Evolutionary conservation across 2,888 invertebrate species (phyloP), one percentile per base, ranked within the genome.

Genomic region (Dascillus cervinus): DNA sequence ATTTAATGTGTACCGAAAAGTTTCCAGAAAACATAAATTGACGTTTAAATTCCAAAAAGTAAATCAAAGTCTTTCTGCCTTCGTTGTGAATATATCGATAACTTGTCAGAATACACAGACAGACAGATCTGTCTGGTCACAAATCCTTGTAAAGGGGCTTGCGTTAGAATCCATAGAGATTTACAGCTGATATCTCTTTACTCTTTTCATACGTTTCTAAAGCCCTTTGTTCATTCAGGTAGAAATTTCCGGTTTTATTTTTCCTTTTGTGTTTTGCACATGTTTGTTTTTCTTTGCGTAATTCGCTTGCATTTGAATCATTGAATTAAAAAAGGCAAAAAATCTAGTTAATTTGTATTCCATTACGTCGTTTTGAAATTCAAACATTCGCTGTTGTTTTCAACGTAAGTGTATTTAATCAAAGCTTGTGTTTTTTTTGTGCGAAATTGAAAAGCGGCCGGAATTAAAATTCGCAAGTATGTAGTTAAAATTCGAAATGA

Each of bases 401-500:
- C 17, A 17, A 17, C 17, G 17, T 4, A 6, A 17, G 17, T 17
- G 4, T 6, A 4, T 17, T 17, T 17, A 17, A n/a, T n/a, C n/a
- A n/a, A n/a, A n/a, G n/a, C n/a, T 17, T 17, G 8, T 17, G 4
- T 17, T 4, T 17, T 4, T 17, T 4, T 17, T 17, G 17, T 8
- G 17, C 17, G 8, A 6, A 6, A 17, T 17, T 17, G 4, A 17
- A 17, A 17, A 4, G 17, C 17, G 5, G 17, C 17, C 5, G 4
- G 17, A 17, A 17, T 17, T 17, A 6, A 6, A 17, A 6, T 17
- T 17, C 8, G 17, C 17, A 4, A 17, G 41, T 40, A 44, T 46
- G 41, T 46, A 48, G 48, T 53, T 52, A 49, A 49, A 51, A 55
- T 53, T 50, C 53, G 49, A 51, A 36, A 22, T 9, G 33, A 35